Conservation (phyloP, 2,888 invertebrate species). For the Quadroppia sp. region DNA sequence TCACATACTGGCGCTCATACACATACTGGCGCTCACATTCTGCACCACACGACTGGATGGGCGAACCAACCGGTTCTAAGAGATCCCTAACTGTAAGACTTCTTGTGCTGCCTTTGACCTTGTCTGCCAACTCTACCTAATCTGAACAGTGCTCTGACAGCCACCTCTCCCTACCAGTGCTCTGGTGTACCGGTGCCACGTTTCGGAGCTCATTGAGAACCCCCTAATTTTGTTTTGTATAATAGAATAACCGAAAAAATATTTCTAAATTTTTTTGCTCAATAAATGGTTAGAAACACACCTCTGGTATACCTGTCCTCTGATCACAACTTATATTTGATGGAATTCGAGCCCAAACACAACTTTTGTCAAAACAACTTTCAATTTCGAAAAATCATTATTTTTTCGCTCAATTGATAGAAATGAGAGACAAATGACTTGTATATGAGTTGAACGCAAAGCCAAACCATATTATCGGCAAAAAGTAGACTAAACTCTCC, state of each 20-base stretch:
- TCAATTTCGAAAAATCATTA: neutral
- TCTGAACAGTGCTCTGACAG: conserved; percentile 10
- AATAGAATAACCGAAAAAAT: conserved; percentile 23
- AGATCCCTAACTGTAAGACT: conserved; percentile 25
- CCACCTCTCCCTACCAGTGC: neutral
- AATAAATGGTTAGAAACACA: conserved; percentile 9
- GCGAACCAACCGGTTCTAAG: conserved; percentile 32
- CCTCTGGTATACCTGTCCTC: too few relatives aligned
- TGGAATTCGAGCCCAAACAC: neutral
- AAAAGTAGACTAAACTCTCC: too few relatives aligned
- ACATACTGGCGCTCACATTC: too few relatives aligned
- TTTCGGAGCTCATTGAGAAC: conserved; percentile 17
- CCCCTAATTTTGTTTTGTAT: conserved; percentile 20
- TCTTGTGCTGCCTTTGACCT: conserved; percentile 30
- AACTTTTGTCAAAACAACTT: conserved; percentile 24
- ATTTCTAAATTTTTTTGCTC: conserved; percentile 5
- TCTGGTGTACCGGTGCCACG: neutral
- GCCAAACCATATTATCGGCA: too few relatives aligned
- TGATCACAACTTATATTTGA: neutral
- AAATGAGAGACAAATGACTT: neutral
- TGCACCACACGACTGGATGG: neutral
- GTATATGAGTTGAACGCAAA: too few relatives aligned
- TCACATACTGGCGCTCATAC: too few relatives aligned
- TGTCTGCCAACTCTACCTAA: conserved; percentile 29
- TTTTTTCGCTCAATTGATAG: neutral